phyloP scores from a whole-genome alignment of 1,140 invertebrate species.

The Zaprionus capensis region DNA sequence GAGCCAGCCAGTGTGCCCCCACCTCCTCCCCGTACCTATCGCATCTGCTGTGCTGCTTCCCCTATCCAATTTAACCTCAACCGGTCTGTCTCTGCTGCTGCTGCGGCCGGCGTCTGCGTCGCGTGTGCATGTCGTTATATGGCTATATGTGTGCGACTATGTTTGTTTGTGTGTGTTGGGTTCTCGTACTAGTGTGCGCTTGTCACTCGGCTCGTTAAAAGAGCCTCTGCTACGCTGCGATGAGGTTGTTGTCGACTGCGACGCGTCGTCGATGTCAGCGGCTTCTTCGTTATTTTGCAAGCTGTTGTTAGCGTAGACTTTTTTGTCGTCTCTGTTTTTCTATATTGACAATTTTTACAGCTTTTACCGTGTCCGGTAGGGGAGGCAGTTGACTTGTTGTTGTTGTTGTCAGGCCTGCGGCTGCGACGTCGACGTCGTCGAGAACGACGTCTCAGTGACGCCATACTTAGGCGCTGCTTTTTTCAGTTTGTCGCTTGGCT shows the following conservation, averaged over 20 bases:
- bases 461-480: slow-evolving; percentile 75
- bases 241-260: slow-evolving; percentile 31
- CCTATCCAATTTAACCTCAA: slow-evolving; percentile 82
- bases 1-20: slow-evolving; percentile 38
- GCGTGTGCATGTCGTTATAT: slow-evolving; percentile 58
- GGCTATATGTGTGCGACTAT: slow-evolving; percentile 41
- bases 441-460: slow-evolving; percentile 61
- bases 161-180: slow-evolving; percentile 41
- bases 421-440: slow-evolving; percentile 5
- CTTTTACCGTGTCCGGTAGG: slow-evolving; percentile 56
- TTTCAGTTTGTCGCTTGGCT: slow-evolving; percentile 63
- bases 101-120: slow-evolving; percentile 63
- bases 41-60: slow-evolving; percentile 57
- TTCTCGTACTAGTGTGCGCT: slow-evolving; percentile 58
- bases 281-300: slow-evolving; percentile 78
- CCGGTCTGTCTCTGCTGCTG: slow-evolving; percentile 68
- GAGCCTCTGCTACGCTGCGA: slow-evolving; percentile 40
- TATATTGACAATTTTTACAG: slow-evolving; percentile 83
- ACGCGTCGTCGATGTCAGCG: slow-evolving; percentile 60
- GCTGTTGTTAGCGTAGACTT: slow-evolving; percentile 57
- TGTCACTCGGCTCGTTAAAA: slow-evolving; percentile 75
- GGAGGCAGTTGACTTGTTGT: slow-evolving; percentile 23
- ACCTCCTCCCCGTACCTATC: slow-evolving; percentile 20
- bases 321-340: slow-evolving; percentile 59
- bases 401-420: slow-evolving; percentile 46